These are phyloP conservation scores for Acanthurus leucopareius DNA, from an alignment of 2,797 vertebrate species.

Conservation along the genomic window DNA sequence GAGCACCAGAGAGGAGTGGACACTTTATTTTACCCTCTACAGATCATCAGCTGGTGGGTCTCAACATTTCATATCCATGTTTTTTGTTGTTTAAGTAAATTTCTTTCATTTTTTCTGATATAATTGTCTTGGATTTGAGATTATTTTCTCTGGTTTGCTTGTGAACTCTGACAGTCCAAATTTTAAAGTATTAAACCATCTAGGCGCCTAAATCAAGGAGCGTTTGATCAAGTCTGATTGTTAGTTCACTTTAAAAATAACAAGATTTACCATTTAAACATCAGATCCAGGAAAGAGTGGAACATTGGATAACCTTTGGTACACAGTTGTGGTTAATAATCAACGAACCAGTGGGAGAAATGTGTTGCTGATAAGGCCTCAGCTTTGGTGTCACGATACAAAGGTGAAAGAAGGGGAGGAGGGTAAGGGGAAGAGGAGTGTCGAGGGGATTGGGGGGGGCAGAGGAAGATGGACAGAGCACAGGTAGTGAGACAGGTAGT, in stretches of 20 bases:
- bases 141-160: slow-evolving; percentile 13
- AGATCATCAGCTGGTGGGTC: slow-evolving; percentile 52
- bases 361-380: slow-evolving; percentile 52
- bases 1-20: not conserved
- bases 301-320: slow-evolving; percentile 53
- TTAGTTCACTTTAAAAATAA: slow-evolving; percentile 4
- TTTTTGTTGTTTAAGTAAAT: not conserved
- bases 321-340: slow-evolving; percentile 59
- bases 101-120: not conserved
- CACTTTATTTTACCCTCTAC: slow-evolving; percentile 8
- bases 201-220: not conserved
- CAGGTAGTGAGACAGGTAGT: slow-evolving; percentile 30
- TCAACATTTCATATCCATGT: not conserved
- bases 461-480: slow-evolving; percentile 13
- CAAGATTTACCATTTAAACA: slow-evolving; percentile 15
- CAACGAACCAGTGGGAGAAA: slow-evolving; percentile 32
- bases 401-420: slow-evolving; percentile 1
- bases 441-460: too few species aligned
- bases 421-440: not conserved
- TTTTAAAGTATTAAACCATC: slow-evolving; percentile 20
- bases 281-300: slow-evolving; percentile 16
- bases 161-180: not conserved
- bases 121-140: slow-evolving; percentile 18
- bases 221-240: slow-evolving; percentile 10
- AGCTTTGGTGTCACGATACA: slow-evolving; percentile 20